Percentiles rank a stretch among this genome's conserved stretches.
phyloP scores from a whole-genome alignment of 2,797 vertebrate species.

The Molossus molossus region DNA sequence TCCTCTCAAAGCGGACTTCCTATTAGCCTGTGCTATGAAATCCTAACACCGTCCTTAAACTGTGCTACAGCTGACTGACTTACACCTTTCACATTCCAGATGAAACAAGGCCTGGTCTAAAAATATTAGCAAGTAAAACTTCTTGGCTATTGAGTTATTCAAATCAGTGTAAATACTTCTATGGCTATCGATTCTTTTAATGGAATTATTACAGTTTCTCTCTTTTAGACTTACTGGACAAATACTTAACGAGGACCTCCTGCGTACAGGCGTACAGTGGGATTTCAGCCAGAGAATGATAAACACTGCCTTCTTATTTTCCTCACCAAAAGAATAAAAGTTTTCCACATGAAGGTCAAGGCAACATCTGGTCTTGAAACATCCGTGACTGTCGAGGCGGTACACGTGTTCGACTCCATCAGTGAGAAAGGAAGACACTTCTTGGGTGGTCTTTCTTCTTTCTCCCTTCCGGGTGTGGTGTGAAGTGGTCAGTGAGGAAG shows the following conservation, averaged over 20 bases:
- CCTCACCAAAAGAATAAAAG: background rate
- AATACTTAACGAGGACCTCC: background rate
- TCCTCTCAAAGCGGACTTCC: background rate
- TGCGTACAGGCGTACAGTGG: background rate
- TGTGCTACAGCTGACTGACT: background rate
- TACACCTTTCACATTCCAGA: background rate
- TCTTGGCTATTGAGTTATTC: background rate
- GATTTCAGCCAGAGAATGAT: background rate
- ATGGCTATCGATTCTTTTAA: background rate
- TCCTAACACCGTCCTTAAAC: background rate
- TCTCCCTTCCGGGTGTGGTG: background rate
- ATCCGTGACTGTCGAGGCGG: background rate
- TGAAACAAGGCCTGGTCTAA: background rate
- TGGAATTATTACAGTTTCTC: background rate
- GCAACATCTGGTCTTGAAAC: background rate
- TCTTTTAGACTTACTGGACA: background rate
- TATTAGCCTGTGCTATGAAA: background rate
- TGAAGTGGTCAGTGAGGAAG: background rate
- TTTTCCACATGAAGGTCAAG: background rate
- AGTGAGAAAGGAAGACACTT: background rate
- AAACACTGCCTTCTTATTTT: background rate
- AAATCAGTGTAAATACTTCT: background rate
- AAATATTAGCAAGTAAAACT: background rate
- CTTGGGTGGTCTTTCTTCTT: background rate
- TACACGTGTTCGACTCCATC: background rate